phyloP scores from a whole-genome alignment of 2,797 vertebrate species.

The Lates japonicus region DNA sequence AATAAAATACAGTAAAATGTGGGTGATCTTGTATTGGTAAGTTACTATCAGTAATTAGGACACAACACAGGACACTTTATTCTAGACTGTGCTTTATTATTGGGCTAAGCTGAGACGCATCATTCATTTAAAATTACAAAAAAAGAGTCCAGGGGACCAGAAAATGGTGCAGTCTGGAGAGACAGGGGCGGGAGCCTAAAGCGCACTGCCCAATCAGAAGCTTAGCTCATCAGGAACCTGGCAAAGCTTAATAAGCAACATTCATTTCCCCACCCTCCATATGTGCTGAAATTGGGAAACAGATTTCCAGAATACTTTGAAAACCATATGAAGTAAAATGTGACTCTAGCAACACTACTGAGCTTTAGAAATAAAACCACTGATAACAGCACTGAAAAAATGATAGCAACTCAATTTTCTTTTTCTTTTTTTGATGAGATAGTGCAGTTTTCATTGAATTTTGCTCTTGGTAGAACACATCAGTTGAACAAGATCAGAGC shows the following conservation, averaged over 20 bases:
- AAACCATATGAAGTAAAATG: slow-evolving; percentile 79
- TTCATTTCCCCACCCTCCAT: slow-evolving; percentile 79
- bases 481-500: slow-evolving; percentile 84
- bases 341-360: slow-evolving; percentile 76
- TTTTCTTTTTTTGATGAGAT: slow-evolving; percentile 74
- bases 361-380: slow-evolving; percentile 70
- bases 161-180: slow-evolving; percentile 93
- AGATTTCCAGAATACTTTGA: slow-evolving; percentile 83
- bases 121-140: slow-evolving; percentile 99
- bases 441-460: slow-evolving; percentile 84
- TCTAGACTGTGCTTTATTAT: slow-evolving; percentile 99
- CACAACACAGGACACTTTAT: slow-evolving; percentile 86
- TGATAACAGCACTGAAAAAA: slow-evolving; percentile 62
- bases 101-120: slow-evolving; percentile 99
- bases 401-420: slow-evolving; percentile 59
- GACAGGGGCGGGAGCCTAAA: slow-evolving; percentile 90
- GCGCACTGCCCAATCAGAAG: slow-evolving; percentile 87
- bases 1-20: neutral
- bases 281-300: slow-evolving; percentile 83
- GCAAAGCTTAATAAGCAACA: slow-evolving; percentile 85
- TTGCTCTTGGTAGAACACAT: slow-evolving; percentile 77
- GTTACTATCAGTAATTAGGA: slow-evolving; percentile 58
- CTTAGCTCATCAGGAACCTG: slow-evolving; percentile 83
- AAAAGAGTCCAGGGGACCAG: slow-evolving; percentile 98
- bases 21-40: neutral